Conservation (phyloP, 2,888 invertebrate species). For the Thereva unica region DNA sequence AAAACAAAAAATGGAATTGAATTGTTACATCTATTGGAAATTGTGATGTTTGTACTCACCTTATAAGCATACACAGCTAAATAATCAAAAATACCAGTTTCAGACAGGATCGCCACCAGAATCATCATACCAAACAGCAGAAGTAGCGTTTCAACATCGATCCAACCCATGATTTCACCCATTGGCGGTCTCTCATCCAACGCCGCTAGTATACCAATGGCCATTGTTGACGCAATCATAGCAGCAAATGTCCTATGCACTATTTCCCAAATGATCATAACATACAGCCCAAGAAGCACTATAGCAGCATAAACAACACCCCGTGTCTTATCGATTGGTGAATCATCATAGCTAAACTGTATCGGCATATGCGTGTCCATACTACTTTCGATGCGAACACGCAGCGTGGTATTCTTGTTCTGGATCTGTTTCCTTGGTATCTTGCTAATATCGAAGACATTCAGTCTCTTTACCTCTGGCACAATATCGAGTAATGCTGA, state of each 20-base stretch:
- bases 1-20: conserved; percentile 1
- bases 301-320: conserved; percentile 74
- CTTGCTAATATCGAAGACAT: conserved; percentile 48
- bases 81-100: conserved; percentile 80
- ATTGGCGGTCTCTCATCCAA: conserved; percentile 72
- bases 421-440: conserved; percentile 42
- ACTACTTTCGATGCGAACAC: conserved; percentile 50
- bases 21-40: not conserved
- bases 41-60: conserved; percentile 54
- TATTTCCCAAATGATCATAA: conserved; percentile 76
- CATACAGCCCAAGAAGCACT: conserved; percentile 73
- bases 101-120: conserved; percentile 74
- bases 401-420: conserved; percentile 46
- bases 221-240: conserved; percentile 71
- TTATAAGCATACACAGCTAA: conserved; percentile 71
- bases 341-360: conserved; percentile 65
- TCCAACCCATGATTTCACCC: conserved; percentile 73
- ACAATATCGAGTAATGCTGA: conserved; percentile 53
- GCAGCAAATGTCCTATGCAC: conserved; percentile 76
- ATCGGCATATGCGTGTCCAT: conserved; percentile 56
- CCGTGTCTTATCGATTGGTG: conserved; percentile 66
- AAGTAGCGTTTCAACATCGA: conserved; percentile 72
- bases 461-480: conserved; percentile 58
- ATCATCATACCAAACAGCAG: conserved; percentile 81
- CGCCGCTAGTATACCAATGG: conserved; percentile 70